Evolutionary conservation across 2,888 invertebrate genomes (phyloP).

Genomic region (Sturmia bella): DNA sequence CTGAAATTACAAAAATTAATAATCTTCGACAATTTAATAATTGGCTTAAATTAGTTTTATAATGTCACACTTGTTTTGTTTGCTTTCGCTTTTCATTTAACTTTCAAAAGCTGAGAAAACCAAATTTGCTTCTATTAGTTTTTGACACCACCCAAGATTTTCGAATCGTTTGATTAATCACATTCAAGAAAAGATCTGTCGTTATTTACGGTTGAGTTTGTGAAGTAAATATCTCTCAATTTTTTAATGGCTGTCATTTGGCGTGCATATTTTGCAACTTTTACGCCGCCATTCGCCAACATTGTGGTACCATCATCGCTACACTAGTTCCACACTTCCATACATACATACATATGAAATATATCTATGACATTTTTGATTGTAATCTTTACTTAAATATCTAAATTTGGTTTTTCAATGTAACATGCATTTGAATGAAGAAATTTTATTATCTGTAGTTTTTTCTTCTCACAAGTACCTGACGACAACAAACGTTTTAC

Average conservation of each 20-base stretch:
- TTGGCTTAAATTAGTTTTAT: no score
- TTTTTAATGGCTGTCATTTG: not conserved
- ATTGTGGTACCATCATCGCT: not conserved
- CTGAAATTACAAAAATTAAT: no score
- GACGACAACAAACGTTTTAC: slow-evolving; percentile 39
- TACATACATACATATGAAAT: not conserved
- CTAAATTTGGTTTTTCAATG: not conserved
- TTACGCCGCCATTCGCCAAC: slow-evolving; percentile 15
- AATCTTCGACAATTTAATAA: no score
- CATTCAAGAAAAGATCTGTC: not conserved
- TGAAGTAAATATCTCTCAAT: slow-evolving; percentile 3
- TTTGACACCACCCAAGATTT: not conserved
- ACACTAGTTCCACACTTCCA: not conserved
- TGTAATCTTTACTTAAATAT: not conserved
- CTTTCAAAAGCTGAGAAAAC: no score
- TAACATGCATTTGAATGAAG: slow-evolving; percentile 33
- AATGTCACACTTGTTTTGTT: no score
- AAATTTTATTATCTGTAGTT: not conserved
- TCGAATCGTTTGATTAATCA: not conserved
- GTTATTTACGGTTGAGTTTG: slow-evolving; percentile 1
- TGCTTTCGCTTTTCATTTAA: no score
- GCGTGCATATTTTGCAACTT: not conserved
- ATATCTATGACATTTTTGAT: not conserved
- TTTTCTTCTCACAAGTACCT: slow-evolving; percentile 29
- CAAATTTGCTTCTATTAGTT: no score